These are phyloP conservation scores for Capreolus pygargus DNA, from an alignment of 2,113 vertebrate genomes.

Conservation along the genomic window DNA sequence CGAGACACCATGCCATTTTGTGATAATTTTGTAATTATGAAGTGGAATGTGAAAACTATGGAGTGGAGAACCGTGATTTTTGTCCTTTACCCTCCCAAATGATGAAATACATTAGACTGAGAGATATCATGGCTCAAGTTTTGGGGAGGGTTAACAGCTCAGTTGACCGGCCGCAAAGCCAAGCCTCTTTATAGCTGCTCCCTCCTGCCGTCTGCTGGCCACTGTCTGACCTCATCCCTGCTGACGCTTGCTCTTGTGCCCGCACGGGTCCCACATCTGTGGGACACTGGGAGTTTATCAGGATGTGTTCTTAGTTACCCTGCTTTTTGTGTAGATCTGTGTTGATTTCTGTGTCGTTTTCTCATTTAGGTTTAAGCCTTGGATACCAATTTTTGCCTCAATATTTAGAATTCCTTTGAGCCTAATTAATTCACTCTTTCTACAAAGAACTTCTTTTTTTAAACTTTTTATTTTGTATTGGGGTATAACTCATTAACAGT, in stretches of 20 bases:
- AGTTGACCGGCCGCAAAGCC: not conserved
- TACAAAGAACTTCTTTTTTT: not conserved
- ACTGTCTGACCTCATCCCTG: not conserved
- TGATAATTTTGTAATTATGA: not conserved
- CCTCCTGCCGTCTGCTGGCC: not conserved
- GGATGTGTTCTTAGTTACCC: not conserved
- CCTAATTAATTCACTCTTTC: not conserved
- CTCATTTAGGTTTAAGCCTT: not conserved
- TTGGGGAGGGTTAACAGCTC: not conserved
- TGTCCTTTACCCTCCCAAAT: not conserved
- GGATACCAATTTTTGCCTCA: not conserved
- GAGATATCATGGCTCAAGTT: not conserved
- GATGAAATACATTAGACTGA: not conserved
- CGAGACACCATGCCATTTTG: not conserved
- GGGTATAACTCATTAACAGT: not conserved
- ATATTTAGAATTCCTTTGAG: not conserved
- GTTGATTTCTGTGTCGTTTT: not conserved
- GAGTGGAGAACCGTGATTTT: not conserved
- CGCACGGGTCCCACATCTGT: not conserved
- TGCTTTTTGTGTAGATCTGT: not conserved
- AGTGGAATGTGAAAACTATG: not conserved
- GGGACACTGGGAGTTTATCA: not conserved
- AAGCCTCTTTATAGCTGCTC: not conserved
- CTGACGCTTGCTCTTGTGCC: accelerated
- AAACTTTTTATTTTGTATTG: not conserved